Evolutionary conservation across 1,140 invertebrate genomes (phyloP), one percentile per base, ranked within the genome.

Genomic region (Nixonia krombeini): DNA sequence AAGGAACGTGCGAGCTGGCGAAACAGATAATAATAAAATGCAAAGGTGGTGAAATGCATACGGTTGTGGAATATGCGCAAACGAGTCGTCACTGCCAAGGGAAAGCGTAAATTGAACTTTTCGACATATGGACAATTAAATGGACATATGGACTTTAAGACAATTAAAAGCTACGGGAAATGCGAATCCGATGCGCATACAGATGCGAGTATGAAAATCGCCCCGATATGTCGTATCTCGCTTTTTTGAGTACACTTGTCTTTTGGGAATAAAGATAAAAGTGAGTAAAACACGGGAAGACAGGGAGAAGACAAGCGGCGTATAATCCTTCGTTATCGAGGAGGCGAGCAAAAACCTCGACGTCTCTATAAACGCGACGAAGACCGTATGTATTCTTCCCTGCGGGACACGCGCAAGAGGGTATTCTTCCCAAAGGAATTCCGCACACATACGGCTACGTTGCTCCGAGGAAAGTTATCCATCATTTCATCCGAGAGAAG

Each of bases 301-400:
- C 45, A 17, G 49, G 12, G 55, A 16, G 37, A 35, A 50, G 50
- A 66, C 63, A 42, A 66, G 50, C 41, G 12, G 13, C 44, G 63
- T 53, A 35, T 45, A 59, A 66, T 66, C 63, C 55, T 66, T 59
- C 55, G 56, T 66, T 66, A 59, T 66, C 63, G 63, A 59, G 29
- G 10, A 55, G 45, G 2, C 18, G 50, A 16, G 33, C 44, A 50
- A 66, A 65, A 66, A 66, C 35, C 45, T 50, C 35, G 50, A 59
- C 44, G 50, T 66, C 55, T 59, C 55, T 50, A 53, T 65, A 65
- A 56, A 57, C 44, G 44, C 28, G 50, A 18, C 26, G 33, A 17
- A 25, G 35, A 28, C 17, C 31, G 6, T n/a, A 17, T 26, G 18
- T 31, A 33, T 49, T 41, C 38, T 37, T 37, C 33, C 33, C 21